A percentile compares a stretch with the other conserved stretches of the same genome.
Evolutionary conservation across 1,140 invertebrate species (phyloP).

Genomic region (Eumeta japonica): DNA sequence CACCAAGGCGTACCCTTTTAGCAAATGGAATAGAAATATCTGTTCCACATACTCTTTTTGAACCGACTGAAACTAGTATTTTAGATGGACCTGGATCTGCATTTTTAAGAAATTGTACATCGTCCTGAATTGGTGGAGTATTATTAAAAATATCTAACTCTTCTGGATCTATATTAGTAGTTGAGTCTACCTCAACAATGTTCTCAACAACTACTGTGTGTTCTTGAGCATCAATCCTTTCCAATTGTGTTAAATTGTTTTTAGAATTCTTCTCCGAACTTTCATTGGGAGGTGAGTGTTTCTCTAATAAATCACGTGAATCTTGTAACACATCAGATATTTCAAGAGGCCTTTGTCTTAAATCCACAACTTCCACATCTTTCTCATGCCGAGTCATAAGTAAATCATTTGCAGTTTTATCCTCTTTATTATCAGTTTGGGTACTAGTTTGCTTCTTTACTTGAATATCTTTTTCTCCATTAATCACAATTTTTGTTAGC

Average conservation of each 20-base stretch:
- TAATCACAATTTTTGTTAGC: constrained; percentile 38
- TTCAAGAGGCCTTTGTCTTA: too few species aligned
- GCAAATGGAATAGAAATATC: too few species aligned
- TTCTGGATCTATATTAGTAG: constrained; percentile 22
- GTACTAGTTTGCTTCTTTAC: constrained; percentile 11
- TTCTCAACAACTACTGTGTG: too few species aligned
- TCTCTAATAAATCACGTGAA: too few species aligned
- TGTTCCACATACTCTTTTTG: too few species aligned
- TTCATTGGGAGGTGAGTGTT: too few species aligned
- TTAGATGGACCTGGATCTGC: constrained; percentile 25
- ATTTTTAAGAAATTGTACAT: constrained; percentile 24
- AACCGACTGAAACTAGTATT: constrained; percentile 18
- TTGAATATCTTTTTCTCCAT: constrained; percentile 9
- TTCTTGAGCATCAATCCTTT: constrained; percentile 13
- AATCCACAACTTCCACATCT: too few species aligned
- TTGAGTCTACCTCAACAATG: too few species aligned
- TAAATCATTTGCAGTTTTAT: constrained; percentile 5
- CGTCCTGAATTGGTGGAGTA: constrained; percentile 25
- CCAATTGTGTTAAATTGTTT: constrained; percentile 5
- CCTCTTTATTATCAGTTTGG: constrained; percentile 5
- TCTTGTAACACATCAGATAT: too few species aligned
- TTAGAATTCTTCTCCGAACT: too few species aligned
- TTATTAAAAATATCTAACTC: constrained; percentile 38
- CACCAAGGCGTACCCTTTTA: too few species aligned
- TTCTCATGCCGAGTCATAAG: too few species aligned